phyloP scores from a whole-genome alignment of 2,113 vertebrate genomes.

The Kryptolebias marmoratus region DNA sequence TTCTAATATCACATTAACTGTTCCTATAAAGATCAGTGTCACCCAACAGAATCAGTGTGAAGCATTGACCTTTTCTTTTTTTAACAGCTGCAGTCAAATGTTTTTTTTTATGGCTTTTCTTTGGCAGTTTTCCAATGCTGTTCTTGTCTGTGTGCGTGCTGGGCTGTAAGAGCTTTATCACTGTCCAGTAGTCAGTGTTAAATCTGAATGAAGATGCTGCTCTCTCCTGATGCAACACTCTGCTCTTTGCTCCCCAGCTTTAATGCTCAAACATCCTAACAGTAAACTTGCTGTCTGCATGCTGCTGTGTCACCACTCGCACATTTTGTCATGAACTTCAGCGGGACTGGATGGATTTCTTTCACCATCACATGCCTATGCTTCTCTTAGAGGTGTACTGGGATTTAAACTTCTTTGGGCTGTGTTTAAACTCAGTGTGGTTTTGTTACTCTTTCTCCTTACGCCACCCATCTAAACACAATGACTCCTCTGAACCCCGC shows the following conservation, averaged over 20 bases:
- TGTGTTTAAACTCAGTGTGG: constrained; percentile 33
- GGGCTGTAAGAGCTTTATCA: constrained; percentile 27
- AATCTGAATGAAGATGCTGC: constrained; percentile 46
- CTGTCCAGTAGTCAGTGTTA: constrained; percentile 12
- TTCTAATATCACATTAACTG: neutral
- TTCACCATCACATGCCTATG: constrained; percentile 23
- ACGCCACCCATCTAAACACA: constrained; percentile 43
- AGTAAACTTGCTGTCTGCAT: constrained; percentile 35
- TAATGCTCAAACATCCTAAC: constrained; percentile 15
- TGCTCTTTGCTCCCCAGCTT: constrained; percentile 29
- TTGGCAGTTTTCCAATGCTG: constrained; percentile 11
- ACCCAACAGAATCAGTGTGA: neutral
- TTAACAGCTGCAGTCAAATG: neutral
- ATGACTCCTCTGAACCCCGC: constrained; percentile 54
- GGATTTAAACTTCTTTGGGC: constrained; percentile 42
- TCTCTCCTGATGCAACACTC: constrained; percentile 35
- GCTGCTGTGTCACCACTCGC: constrained; percentile 9
- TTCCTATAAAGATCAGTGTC: neutral
- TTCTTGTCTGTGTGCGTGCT: constrained; percentile 11
- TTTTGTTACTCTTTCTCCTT: constrained; percentile 41
- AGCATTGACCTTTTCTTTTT: neutral
- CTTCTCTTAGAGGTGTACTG: constrained; percentile 26
- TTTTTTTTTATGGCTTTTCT: constrained; percentile 21
- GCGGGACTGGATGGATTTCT: constrained; percentile 21
- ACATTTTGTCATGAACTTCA: constrained; percentile 6